A percentile compares a stretch with the other conserved stretches of the same genome.
Evolutionary conservation across 2,888 invertebrate species (phyloP).

Genomic region (Troides helena): DNA sequence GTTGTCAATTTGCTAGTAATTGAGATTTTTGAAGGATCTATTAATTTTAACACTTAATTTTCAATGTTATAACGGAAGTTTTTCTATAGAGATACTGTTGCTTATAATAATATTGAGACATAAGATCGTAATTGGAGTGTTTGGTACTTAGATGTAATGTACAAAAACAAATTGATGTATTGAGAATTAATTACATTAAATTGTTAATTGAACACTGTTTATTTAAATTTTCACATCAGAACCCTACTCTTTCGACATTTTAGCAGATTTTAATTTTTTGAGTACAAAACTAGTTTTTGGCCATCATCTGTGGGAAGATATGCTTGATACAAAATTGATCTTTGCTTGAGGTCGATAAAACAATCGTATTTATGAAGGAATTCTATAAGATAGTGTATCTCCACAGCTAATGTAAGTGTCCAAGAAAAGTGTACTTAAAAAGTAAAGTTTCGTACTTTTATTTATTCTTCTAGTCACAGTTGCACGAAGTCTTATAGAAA

Average conservation of each 20-base stretch:
- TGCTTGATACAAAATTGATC: too few relatives aligned
- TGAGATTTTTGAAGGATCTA: slow-evolving; percentile 12
- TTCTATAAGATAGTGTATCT: too few relatives aligned
- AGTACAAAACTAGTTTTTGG: too few relatives aligned
- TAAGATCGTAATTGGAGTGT: slow-evolving; percentile 49
- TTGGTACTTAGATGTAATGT: slow-evolving; percentile 69
- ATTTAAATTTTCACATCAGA: background rate
- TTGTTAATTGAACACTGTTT: slow-evolving; percentile 56
- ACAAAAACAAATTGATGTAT: slow-evolving; percentile 72
- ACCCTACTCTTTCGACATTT: background rate
- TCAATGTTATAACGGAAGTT: slow-evolving; percentile 22
- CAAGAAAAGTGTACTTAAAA: too few relatives aligned
- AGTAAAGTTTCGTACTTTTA: too few relatives aligned
- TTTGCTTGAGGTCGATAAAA: too few relatives aligned
- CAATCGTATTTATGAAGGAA: too few relatives aligned
- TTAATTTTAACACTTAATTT: slow-evolving; percentile 14
- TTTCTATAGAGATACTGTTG: slow-evolving; percentile 46
- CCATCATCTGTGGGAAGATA: too few relatives aligned
- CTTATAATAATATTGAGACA: slow-evolving; percentile 51
- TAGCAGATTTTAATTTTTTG: too few relatives aligned
- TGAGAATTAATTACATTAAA: slow-evolving; percentile 67
- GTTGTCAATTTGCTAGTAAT: slow-evolving; percentile 22
- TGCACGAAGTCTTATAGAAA: too few relatives aligned
- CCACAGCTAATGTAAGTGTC: too few relatives aligned
- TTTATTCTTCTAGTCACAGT: too few relatives aligned